Percentiles rank a stretch among this genome's conserved stretches.
phyloP scores from a whole-genome alignment of 2,888 invertebrate species.

The Stegana nigrithorax region DNA sequence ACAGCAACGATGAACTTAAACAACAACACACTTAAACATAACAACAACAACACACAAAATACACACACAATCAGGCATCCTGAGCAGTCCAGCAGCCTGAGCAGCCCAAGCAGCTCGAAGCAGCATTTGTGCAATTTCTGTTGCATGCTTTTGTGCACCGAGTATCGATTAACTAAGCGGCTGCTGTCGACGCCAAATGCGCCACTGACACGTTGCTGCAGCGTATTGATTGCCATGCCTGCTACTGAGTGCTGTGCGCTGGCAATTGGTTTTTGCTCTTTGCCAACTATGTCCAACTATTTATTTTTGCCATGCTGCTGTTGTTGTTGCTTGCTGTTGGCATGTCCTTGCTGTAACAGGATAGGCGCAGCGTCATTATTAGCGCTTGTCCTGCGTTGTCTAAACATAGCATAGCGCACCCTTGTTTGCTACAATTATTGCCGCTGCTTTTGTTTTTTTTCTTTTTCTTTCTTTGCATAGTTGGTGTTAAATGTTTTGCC shows the following conservation, averaged over 20 bases:
- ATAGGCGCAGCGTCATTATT: slow-evolving; percentile 28
- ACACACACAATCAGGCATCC: too few species aligned
- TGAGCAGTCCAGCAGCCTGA: too few species aligned
- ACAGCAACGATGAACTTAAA: too few species aligned
- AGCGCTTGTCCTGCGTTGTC: slow-evolving; percentile 18
- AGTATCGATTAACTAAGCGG: slow-evolving; percentile 21
- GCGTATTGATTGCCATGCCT: background rate
- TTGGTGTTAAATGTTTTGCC: slow-evolving; percentile 47
- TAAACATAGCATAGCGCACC: background rate
- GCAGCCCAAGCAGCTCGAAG: too few species aligned
- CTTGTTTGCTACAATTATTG: slow-evolving; percentile 15
- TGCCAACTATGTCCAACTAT: slow-evolving; percentile 26
- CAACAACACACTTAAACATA: too few species aligned
- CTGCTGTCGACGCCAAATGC: slow-evolving; percentile 19
- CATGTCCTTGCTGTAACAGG: background rate
- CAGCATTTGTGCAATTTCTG: too few species aligned
- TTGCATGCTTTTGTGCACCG: too few species aligned
- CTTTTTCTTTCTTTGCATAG: slow-evolving; percentile 25
- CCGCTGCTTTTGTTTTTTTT: background rate
- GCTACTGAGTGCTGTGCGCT: slow-evolving; percentile 10
- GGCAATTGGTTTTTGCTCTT: slow-evolving; percentile 29
- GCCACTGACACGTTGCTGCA: slow-evolving; percentile 21
- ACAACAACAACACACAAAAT: too few species aligned
- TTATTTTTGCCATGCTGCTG: background rate
- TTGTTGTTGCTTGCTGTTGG: slow-evolving; percentile 22